A percentile compares a stretch with the other conserved stretches of the same genome.
These are phyloP conservation scores for Nasua narica DNA, from an alignment of 2,797 vertebrate species.

Conservation along the genomic window DNA sequence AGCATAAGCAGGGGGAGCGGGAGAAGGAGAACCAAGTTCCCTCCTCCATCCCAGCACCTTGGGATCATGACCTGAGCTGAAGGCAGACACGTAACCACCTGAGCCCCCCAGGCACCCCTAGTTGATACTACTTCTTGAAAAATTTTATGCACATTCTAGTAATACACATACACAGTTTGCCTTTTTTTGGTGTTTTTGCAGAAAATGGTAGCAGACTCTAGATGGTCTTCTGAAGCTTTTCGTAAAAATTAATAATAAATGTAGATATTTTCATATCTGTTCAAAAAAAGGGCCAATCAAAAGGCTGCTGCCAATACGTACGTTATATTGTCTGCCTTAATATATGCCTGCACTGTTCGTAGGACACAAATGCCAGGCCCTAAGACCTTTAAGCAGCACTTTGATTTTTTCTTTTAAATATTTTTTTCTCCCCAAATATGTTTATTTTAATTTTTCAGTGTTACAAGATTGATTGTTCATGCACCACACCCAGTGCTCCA, in stretches of 20 bases:
- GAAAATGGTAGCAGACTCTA: not conserved
- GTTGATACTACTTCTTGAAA: not conserved
- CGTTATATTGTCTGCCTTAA: slow-evolving; percentile 86
- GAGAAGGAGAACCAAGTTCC: not conserved
- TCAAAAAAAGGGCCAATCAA: slow-evolving; percentile 83
- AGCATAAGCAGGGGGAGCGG: not conserved
- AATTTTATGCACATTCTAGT: not conserved
- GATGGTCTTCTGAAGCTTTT: not conserved
- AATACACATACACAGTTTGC: not conserved
- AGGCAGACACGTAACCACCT: too few species aligned
- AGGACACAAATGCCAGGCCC: slow-evolving; percentile 96
- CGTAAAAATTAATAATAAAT: not conserved
- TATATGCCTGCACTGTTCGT: slow-evolving; percentile 90
- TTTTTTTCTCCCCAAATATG: too few species aligned
- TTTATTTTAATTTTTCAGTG: too few species aligned
- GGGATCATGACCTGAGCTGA: not conserved
- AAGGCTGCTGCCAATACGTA: slow-evolving; percentile 90
- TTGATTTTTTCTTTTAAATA: too few species aligned
- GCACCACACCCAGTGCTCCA: too few species aligned
- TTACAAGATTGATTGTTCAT: too few species aligned
- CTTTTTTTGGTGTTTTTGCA: not conserved
- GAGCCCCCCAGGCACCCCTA: too few species aligned
- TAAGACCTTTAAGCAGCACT: slow-evolving; percentile 97
- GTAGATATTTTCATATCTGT: not conserved
- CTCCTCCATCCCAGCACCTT: not conserved